Base-by-base conservation (phyloP, 2,888 invertebrate genomes). In the Latrodectus hesperus region DNA sequence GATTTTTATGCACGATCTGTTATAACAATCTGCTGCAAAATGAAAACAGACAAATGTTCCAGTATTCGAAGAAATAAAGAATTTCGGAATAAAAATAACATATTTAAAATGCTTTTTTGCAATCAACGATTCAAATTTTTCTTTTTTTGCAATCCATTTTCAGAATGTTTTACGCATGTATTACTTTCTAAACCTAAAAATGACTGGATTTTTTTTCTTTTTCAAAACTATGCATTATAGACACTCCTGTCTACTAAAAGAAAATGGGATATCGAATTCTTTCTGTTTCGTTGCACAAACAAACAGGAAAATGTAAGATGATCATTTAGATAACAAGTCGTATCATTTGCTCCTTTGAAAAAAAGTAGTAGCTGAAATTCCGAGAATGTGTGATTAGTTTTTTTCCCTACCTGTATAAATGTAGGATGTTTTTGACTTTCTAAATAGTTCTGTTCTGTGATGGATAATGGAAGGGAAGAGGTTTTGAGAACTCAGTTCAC, bases 261-360 rank as follows among this genome's bases (percentile, higher is more conserved):
- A 55, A 80, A 80, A 80, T 80, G 72, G 72, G 60, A 0, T 14
- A 53, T 38, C 22, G 72, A 80, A 80, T 80, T 80, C 72, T 72
- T 80, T 80, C 52, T 60, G 60, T n/a, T 60, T 22, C 11, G 65
- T 26, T 26, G 67, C 49, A 38, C 16, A 70, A 51, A 67, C 26
- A 12, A 70, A 26, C 53, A 49, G 51, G 49, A 53, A 55, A 60
- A 82, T 68, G 64, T 38, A 52, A 82, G 73, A 75, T 52, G 67
- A 75, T 38, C 82, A 82, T 82, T 82, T 82, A 82, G 82, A 82
- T 82, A 82, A 82, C 74, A 75, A 82, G 75, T 68, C 65, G 65
- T 60, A 60, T 60, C 60, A 60, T 60, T 60, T 60, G 60, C 38
- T 38, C 38, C 38, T 38, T 1, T 16, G 60, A 60, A 16, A 14